Evolutionary conservation across 2,113 vertebrate species (phyloP).

Genomic region (Melozone crissalis): DNA sequence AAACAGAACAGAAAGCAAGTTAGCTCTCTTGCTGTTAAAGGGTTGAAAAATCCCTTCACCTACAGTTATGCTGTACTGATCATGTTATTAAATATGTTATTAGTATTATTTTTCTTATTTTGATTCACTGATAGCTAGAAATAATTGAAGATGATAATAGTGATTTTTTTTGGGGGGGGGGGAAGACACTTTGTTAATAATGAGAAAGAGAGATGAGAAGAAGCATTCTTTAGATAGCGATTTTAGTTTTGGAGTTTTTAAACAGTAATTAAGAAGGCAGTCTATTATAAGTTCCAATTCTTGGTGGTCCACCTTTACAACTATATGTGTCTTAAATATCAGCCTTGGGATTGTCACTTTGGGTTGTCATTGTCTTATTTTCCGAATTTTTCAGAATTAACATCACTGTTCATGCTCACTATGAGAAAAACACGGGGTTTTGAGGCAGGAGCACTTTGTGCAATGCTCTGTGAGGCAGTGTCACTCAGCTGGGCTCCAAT

Average conservation of each 20-base stretch:
- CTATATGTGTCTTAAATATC: rapidly evolving
- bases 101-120: too few species aligned
- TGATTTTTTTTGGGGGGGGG: too few species aligned
- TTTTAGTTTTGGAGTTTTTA: too few species aligned
- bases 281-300: too few species aligned
- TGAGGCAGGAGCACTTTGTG: not conserved
- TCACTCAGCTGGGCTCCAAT: rapidly evolving
- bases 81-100: too few species aligned
- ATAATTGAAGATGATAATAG: too few species aligned
- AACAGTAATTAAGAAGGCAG: too few species aligned
- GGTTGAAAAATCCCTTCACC: not conserved
- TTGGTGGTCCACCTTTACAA: not conserved
- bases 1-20: not conserved
- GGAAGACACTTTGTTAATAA: too few species aligned
- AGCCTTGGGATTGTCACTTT: not conserved
- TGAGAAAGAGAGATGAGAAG: too few species aligned
- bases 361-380: not conserved
- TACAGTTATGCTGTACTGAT: too few species aligned
- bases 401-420: not conserved
- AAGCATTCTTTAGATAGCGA: too few species aligned
- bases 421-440: rapidly evolving
- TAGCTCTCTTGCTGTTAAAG: not conserved
- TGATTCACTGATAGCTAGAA: too few species aligned
- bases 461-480: not conserved
- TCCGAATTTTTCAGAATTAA: not conserved